These are phyloP conservation scores for Scaeva pyrastri DNA, from an alignment of 2,888 invertebrate genomes.

Conservation along the genomic window DNA sequence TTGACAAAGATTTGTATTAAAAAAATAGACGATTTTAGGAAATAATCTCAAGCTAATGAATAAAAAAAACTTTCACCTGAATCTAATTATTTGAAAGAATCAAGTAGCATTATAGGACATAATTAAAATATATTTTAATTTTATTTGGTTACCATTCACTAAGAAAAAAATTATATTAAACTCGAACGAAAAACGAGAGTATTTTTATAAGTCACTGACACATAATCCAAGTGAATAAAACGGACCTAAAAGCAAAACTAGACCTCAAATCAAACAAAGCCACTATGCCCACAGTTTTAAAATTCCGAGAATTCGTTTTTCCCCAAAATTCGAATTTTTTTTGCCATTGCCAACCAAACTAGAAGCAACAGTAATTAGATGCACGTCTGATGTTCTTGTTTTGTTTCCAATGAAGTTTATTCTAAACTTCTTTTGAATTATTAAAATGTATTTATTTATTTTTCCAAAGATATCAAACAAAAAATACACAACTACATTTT, in stretches of 20 bases:
- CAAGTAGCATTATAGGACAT: no score
- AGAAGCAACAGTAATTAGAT: neutral
- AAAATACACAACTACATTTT: constrained; percentile 6
- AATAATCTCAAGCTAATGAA: no score
- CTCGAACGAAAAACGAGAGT: no score
- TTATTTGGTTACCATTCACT: no score
- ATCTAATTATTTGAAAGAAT: no score
- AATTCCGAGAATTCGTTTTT: constrained; percentile 7
- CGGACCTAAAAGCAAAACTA: neutral
- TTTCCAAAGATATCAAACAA: neutral
- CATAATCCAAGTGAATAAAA: neutral
- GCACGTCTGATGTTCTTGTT: neutral
- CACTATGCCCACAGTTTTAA: neutral
- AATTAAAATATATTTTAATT: no score
- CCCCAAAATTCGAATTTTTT: neutral
- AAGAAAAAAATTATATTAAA: no score
- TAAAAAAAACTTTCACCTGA: no score
- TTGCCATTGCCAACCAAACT: no score
- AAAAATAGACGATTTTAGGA: no score
- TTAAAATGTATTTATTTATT: neutral
- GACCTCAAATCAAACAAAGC: neutral
- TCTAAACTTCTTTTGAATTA: neutral
- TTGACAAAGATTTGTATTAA: no score
- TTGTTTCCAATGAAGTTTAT: neutral
- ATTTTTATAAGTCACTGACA: neutral